phyloP scores from a whole-genome alignment of 2,113 vertebrate species.

The Campylomormyrus tamandua region DNA sequence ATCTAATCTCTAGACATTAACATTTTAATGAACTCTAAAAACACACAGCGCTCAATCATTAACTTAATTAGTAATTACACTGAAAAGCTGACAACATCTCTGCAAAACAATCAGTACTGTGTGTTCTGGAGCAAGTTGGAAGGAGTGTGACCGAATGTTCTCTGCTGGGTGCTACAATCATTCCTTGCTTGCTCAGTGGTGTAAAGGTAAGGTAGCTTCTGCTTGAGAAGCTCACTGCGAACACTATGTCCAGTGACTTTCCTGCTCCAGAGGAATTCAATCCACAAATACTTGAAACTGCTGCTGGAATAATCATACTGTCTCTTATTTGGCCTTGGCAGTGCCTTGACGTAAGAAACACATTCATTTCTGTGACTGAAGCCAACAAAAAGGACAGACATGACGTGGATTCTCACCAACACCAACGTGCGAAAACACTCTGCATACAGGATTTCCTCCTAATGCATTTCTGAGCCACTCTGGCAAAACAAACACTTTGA shows the following conservation, averaged over 20 bases:
- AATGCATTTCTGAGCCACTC: constrained; percentile 20
- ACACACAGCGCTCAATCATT: background rate
- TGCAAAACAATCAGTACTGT: background rate
- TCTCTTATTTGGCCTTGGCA: constrained; percentile 19
- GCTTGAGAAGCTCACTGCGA: constrained; percentile 39
- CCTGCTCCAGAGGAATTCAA: constrained; percentile 30
- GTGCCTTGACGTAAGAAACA: constrained; percentile 22
- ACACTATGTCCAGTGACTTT: constrained; percentile 35
- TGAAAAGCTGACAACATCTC: background rate
- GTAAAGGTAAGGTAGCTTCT: constrained; percentile 31
- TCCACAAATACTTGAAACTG: constrained; percentile 41
- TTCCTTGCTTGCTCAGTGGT: background rate
- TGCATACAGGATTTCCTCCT: constrained; percentile 16
- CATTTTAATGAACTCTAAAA: background rate
- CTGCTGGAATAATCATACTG: constrained; percentile 21
- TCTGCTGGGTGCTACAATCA: background rate
- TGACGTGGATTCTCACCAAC: constrained; percentile 2
- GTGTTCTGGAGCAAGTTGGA: background rate
- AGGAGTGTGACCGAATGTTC: background rate
- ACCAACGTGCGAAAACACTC: constrained; percentile 25
- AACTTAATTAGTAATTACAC: background rate
- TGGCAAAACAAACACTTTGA: constrained; percentile 19
- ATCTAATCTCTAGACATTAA: background rate
- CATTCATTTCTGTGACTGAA: constrained; percentile 6
- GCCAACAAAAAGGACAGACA: constrained; percentile 28